Percentiles rank a stretch among this genome's conserved stretches.
phyloP scores from a whole-genome alignment of 2,113 vertebrate species.

The Propithecus coquereli region DNA sequence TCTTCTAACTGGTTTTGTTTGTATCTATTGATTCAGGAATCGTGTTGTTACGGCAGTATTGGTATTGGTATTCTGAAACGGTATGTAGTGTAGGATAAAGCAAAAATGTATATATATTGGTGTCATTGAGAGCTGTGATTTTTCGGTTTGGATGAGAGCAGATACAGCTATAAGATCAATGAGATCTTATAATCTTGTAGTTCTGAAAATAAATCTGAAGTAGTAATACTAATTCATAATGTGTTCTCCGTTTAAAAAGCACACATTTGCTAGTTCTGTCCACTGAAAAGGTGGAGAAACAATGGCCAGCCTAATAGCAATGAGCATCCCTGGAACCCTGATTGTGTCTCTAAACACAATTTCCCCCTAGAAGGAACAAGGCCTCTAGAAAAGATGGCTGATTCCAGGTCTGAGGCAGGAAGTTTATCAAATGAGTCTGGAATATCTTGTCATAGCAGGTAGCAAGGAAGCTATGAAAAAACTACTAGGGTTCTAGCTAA shows the following conservation, averaged over 20 bases:
- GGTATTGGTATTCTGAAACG: not conserved
- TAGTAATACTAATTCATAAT: not conserved
- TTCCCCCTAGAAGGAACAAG: not conserved
- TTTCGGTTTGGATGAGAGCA: not conserved
- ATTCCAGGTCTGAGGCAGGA: not conserved
- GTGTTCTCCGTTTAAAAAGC: not conserved
- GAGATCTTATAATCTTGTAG: not conserved
- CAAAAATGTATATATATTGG: not conserved
- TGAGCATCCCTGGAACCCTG: not conserved
- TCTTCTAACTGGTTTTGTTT: not conserved
- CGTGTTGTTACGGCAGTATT: not conserved
- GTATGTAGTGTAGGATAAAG: not conserved
- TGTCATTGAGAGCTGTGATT: not conserved
- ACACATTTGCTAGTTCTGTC: not conserved
- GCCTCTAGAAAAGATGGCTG: not conserved
- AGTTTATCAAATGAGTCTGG: not conserved
- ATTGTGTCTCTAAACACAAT: not conserved
- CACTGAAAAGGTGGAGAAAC: not conserved
- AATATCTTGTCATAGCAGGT: not conserved
- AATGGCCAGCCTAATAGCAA: not conserved
- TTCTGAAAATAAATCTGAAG: not conserved
- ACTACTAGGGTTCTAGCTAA: not conserved
- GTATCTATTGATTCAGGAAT: not conserved
- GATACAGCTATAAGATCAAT: not conserved
- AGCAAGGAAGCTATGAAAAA: not conserved